phyloP scores from a whole-genome alignment of 2,888 invertebrate species.

The Cordylochernes scorpioides region DNA sequence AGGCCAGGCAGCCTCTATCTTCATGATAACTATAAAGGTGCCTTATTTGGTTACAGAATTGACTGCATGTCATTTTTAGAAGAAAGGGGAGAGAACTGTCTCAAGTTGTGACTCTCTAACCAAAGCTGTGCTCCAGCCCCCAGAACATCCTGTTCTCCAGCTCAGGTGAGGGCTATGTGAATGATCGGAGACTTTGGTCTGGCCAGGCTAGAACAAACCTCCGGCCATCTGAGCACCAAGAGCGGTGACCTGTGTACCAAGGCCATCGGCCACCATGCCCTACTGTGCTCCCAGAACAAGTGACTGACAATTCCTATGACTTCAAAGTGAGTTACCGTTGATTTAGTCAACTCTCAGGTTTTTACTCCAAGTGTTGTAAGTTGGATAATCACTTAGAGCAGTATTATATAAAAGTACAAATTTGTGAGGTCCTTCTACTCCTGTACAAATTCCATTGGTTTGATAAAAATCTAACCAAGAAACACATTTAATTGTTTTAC shows the following conservation, averaged over 20 bases:
- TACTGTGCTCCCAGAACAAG: constrained; percentile 62
- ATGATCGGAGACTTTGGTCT: constrained; percentile 53
- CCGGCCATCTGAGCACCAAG: not conserved
- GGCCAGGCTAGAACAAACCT: constrained; percentile 28
- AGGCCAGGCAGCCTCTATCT: too few relatives aligned
- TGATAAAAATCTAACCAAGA: too few relatives aligned
- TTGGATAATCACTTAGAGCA: too few relatives aligned
- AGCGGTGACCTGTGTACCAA: constrained; percentile 19
- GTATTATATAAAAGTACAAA: too few relatives aligned
- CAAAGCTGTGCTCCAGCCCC: constrained; percentile 5
- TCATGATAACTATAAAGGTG: too few relatives aligned
- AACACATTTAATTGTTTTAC: too few relatives aligned
- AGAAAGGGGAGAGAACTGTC: not conserved
- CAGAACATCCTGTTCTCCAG: constrained; percentile 13
- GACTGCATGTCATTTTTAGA: not conserved
- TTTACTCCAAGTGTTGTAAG: too few relatives aligned
- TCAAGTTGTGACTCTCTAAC: not conserved
- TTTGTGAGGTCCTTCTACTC: too few relatives aligned
- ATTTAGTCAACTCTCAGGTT: constrained; percentile 1
- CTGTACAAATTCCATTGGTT: too few relatives aligned
- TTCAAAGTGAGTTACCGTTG: constrained; percentile 31
- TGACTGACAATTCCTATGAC: constrained; percentile 38
- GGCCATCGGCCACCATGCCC: constrained; percentile 41
- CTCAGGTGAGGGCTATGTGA: constrained; percentile 12
- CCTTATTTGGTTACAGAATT: too few relatives aligned